Evolutionary conservation across 1,140 invertebrate genomes (phyloP), one percentile per base, ranked within the genome.

Genomic region (Drosophila ficusphila): DNA sequence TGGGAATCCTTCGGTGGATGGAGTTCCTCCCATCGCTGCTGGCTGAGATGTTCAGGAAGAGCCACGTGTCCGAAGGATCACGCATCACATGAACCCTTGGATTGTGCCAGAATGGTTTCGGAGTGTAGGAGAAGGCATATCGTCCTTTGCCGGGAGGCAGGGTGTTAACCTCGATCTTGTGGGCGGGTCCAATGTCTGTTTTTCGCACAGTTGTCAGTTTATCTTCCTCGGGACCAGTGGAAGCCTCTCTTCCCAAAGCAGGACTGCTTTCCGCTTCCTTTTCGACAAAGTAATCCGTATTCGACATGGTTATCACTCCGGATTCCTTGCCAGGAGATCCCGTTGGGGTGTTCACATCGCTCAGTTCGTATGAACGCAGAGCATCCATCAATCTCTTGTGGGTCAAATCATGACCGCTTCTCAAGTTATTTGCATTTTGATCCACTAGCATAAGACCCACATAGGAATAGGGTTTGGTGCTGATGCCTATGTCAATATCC

Each of bases 71-170:
- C 67, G 94, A 94, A 34, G 96, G 94, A 76, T 94, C 93, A 89
- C 94, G 93, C 91, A 94, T 94, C 72, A 97, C 94, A 92, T 96
- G 96, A 77, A 97, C 94, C 70, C 96, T 94, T 27, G 96, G 96
- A 83, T 94, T 94, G 91, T 95, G 94, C 94, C 96, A 95, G 57
- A 95, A 95, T 34, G 96, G 96, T 67, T 94, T 93, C 18, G 97
- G 97, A 49, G 97, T 95, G 60, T 96, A 94, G 85, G 96, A 97
- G 93, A 98, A 98, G 44, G 97, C 97, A 91, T 97, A 98, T 60
- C 96, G 97, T 39, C 97, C 97, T 52, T 96, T 97, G 71, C 96
- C 92, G 8, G 96, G 96, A 23, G 96, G 95, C 76, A 96, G 92
- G 2, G 96, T 96, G 67, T 94, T 95, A 25, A 94, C 93, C 73